Evolutionary conservation across 1,140 invertebrate genomes (phyloP).

Genomic region (Macrotrachela quadricornifera): DNA sequence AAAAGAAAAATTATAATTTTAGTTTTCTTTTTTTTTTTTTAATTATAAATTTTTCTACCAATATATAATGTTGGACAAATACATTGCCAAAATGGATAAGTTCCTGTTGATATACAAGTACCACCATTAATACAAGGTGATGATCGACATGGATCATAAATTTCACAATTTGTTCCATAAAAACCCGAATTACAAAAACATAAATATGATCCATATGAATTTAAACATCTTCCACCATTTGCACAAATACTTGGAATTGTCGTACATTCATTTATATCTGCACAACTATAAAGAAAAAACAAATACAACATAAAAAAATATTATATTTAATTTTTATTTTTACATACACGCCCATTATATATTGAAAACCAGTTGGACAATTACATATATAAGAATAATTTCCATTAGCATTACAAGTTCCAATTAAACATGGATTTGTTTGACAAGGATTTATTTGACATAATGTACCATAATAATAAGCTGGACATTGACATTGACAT

Average conservation of each 20-base stretch:
- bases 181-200: too few relatives aligned
- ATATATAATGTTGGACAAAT: neutral
- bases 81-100: neutral
- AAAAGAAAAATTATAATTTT: conserved; percentile 64
- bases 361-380: conserved; percentile 1
- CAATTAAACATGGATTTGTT: conserved; percentile 7
- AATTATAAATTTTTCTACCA: conserved; percentile 12
- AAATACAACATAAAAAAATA: too few relatives aligned
- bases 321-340: too few relatives aligned
- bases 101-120: conserved; percentile 49
- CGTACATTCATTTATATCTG: too few relatives aligned
- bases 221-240: neutral
- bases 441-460: conserved; percentile 5
- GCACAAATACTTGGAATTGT: neutral
- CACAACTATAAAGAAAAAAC: too few relatives aligned
- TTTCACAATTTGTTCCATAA: neutral
- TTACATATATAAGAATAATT: conserved; percentile 4
- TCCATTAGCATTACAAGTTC: neutral
- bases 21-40: neutral
- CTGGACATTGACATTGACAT: conserved; percentile 35
- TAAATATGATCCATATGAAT: neutral
- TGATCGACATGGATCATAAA: conserved; percentile 7
- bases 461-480: conserved; percentile 12
- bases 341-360: too few relatives aligned
- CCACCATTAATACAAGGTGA: conserved; percentile 64